Percentiles rank a stretch among this genome's conserved stretches.
Conservation (phyloP, 2,797 vertebrate species). For the Crenuchus spilurus region DNA sequence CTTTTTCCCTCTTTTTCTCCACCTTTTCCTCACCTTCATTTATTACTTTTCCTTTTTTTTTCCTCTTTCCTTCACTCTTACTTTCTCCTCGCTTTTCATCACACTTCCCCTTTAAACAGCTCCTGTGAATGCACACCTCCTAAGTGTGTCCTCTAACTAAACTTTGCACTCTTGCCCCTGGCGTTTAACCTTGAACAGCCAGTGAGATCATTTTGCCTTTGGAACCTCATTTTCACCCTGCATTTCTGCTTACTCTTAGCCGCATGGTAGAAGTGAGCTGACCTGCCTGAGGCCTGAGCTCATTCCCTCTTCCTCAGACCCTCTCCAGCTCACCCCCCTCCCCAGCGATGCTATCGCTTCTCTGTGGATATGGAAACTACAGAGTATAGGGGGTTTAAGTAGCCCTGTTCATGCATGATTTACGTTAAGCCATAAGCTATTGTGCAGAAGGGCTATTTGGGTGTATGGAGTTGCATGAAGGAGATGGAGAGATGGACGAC, state of each 20-base stretch:
- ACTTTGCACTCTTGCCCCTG: slow-evolving; percentile 43
- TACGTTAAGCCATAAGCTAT: not conserved
- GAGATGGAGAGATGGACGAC: slow-evolving; percentile 19
- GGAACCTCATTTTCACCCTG: slow-evolving; percentile 34
- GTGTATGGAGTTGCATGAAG: slow-evolving; percentile 16
- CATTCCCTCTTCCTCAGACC: not conserved
- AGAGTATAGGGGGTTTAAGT: slow-evolving; percentile 4
- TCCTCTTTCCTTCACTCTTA: not conserved
- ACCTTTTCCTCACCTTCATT: not conserved
- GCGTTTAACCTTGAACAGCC: slow-evolving; percentile 41
- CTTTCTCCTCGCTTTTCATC: not conserved
- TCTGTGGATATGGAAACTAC: slow-evolving; percentile 20
- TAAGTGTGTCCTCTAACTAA: slow-evolving; percentile 31
- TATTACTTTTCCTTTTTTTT: not conserved
- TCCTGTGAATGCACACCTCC: not conserved
- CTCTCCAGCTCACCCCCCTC: not conserved
- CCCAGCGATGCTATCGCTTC: slow-evolving; percentile 21
- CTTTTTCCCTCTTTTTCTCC: not conserved
- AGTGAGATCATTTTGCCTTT: slow-evolving; percentile 32
- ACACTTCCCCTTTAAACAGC: not conserved
- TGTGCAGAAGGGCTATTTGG: not conserved
- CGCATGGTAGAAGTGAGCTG: slow-evolving; percentile 41
- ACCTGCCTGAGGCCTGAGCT: slow-evolving; percentile 29
- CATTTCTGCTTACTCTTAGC: slow-evolving; percentile 38
- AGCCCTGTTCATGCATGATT: slow-evolving; percentile 29